Evolutionary conservation across 1,140 invertebrate genomes (phyloP), one percentile per base, ranked within the genome.

Genomic region (Yoshiicerus persimilis): DNA sequence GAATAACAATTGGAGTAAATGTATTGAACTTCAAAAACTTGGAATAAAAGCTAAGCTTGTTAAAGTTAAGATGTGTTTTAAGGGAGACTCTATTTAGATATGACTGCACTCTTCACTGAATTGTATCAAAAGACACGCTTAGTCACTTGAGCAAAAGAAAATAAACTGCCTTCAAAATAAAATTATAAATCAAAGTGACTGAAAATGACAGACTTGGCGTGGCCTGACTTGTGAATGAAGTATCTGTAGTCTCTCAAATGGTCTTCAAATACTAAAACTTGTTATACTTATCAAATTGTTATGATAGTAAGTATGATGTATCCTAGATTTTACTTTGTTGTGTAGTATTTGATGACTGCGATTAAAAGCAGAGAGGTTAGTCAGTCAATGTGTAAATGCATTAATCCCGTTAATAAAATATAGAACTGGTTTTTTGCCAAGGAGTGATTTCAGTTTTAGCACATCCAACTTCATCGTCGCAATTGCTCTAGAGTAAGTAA

Each of bases 361-460:
- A 77, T 77, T 77, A 77, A 77, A n/a, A 77, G 8, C 6, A 77
- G 70, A 13, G 70, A 34, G 70, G 70, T 77, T 77, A 77, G 70
- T 77, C 70, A 77, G 70, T 77, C 70, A 77, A 34, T 77, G 70
- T 77, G 34, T 36, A 34, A 77, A 77, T 77, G 70, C 70, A 77
- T 34, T 36, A 77, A 36, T 34, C 70, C 70, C 70, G 70, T 77
- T 77, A 77, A 32, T 16, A 36, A 34, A 77, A 77, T 34, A 77
- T 32, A 77, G 70, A 77, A 77, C 70, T 77, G 70, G 70, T 77
- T 77, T 77, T 77, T 77, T 77, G 70, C 70, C 30, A 36, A 36
- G 13, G 13, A 34, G 27, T 27, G 32, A 34, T 77, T 77, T 77
- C 70, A 77, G 32, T 77, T 77, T 77, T 77, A 77, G 70, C 70